phyloP scores from a whole-genome alignment of 2,888 invertebrate genomes.

The Matsumyia berberina region DNA sequence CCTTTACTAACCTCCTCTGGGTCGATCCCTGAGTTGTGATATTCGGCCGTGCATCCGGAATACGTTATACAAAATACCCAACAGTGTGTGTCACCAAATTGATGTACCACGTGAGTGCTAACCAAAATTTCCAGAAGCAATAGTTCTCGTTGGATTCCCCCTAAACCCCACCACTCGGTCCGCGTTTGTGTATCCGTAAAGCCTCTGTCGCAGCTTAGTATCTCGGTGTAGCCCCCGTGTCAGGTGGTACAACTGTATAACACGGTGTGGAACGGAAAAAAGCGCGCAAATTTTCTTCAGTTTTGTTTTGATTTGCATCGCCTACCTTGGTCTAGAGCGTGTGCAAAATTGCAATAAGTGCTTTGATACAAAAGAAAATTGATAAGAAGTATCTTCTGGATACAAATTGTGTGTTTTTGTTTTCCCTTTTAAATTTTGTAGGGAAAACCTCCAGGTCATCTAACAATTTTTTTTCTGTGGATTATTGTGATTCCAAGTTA shows the following conservation, averaged over 20 bases:
- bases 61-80: slow-evolving; percentile 39
- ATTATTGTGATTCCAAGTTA: slow-evolving; percentile 52
- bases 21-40: no score
- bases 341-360: slow-evolving; percentile 51
- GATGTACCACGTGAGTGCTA: slow-evolving; percentile 62
- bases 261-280: slow-evolving; percentile 22
- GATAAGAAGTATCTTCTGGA: slow-evolving; percentile 19
- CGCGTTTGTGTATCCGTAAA: background rate
- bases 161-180: background rate
- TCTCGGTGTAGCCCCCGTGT: slow-evolving; percentile 19
- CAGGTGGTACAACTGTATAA: slow-evolving; percentile 34
- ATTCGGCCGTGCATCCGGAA: slow-evolving; percentile 43
- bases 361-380: slow-evolving; percentile 26
- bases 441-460: slow-evolving; percentile 16
- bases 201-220: slow-evolving; percentile 2
- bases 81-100: slow-evolving; percentile 20
- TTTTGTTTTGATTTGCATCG: slow-evolving; percentile 52
- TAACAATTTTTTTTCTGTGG: slow-evolving; percentile 54
- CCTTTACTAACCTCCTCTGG: no score
- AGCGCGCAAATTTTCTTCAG: slow-evolving; percentile 60
- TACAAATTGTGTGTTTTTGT: slow-evolving; percentile 18
- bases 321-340: slow-evolving; percentile 11
- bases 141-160: background rate
- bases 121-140: background rate
- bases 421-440: background rate